Conservation (phyloP, 2,888 invertebrate genomes). For the Acleris cristana region DNA sequence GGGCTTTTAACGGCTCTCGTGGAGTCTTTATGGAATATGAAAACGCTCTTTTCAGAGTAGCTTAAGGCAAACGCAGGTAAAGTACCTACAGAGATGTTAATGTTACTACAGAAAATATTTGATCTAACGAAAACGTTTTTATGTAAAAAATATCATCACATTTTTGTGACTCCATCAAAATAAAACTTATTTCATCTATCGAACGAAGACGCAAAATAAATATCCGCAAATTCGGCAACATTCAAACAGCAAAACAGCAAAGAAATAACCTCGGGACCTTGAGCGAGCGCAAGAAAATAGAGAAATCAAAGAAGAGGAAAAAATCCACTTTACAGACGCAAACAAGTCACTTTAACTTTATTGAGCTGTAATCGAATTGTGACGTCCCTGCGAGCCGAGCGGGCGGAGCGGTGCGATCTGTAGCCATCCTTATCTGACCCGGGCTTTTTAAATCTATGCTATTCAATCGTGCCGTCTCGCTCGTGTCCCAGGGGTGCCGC, state of each 20-base stretch:
- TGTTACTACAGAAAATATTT: background rate
- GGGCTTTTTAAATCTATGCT: conserved; percentile 83
- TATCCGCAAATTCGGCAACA: conserved; percentile 24
- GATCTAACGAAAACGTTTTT: background rate
- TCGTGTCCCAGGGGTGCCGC: conserved; percentile 82
- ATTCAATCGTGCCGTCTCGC: conserved; percentile 83
- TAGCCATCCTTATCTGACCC: conserved; percentile 82
- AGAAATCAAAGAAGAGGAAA: conserved; percentile 76
- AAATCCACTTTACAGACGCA: conserved; percentile 83
- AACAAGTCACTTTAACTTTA: conserved; percentile 84
- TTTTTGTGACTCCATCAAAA: background rate
- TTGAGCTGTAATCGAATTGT: conserved; percentile 84
- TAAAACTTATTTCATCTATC: conserved; percentile 1
- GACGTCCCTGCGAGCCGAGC: conserved; percentile 76
- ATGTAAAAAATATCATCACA: background rate
- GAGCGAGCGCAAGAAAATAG: conserved; percentile 60
- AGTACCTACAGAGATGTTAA: background rate
- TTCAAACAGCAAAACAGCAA: conserved; percentile 43
- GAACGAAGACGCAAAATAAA: conserved; percentile 10
- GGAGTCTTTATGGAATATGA: conserved; percentile 43
- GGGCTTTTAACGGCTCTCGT: conserved; percentile 62
- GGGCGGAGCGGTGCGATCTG: conserved; percentile 71
- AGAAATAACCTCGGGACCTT: conserved; percentile 51
- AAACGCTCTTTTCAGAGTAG: conserved; percentile 24
- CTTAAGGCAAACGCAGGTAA: conserved; percentile 1